Evolutionary conservation across 1,140 invertebrate genomes (phyloP), one percentile per base, ranked within the genome.

Genomic region (Spodoptera litura): DNA sequence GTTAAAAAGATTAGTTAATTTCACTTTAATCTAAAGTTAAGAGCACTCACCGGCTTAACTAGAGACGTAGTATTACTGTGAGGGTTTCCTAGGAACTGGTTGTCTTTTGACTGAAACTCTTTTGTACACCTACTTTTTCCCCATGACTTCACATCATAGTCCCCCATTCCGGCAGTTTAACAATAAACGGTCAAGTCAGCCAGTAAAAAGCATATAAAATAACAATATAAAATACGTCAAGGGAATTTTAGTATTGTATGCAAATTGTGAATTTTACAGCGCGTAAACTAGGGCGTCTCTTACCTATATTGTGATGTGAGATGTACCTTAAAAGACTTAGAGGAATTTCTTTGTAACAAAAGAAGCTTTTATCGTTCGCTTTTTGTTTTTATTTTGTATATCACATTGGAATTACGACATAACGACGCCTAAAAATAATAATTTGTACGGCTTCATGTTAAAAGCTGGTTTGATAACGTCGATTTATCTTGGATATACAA

Each of bases 121-220:
- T 61, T 76, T 79, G 64, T 72, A 81, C 76, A 20, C 58, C 53
- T 59, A 77, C n/a, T 77, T 77, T 73, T 82, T 82, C 72, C 78
- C 51, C 15, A 27, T 53, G 73, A 44, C 59, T 77, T 72, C 72
- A 79, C 81, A 79, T 82, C 72, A 82, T 66, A 13, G 52, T 13
- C 27, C 25, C 49, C 73, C 58, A 72, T 79, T 82, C 80, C 81
- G 70, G 66, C 35, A 52, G 61, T 79, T 81, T 79, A 78, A 79
- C 81, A 71, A 56, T 72, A 38, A 53, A 78, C 59, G 73, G 62
- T 52, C 77, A 72, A 78, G 52, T 53, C 53, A 68, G 70, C 81
- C 68, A 53, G 78, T 82, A 82, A 82, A 82, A 82, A 78, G 53
- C 66, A 64, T 58, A 79, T 82, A 82, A 82, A 82, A 82, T 79